Conservation (phyloP, 2,797 vertebrate species). For the Amblyraja radiata region DNA sequence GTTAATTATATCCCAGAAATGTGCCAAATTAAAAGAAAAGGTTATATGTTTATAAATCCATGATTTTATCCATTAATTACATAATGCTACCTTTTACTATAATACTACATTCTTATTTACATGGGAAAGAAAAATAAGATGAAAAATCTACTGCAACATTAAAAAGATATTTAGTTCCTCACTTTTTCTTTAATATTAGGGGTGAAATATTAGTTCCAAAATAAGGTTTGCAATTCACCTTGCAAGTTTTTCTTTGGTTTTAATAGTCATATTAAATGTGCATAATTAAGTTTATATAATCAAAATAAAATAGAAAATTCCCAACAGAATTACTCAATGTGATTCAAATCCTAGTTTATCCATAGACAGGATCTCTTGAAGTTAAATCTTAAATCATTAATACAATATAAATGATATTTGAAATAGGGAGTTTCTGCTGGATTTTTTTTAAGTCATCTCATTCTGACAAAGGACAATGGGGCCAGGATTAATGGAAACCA, state of each 20-base stretch:
- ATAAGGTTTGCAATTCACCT: not conserved
- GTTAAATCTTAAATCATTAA: not conserved
- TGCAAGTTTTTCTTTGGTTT: conserved; percentile 2
- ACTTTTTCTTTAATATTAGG: not conserved
- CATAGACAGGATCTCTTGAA: not conserved
- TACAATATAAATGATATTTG: not conserved
- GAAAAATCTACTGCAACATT: not conserved
- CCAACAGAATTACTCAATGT: not conserved
- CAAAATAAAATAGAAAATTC: not conserved
- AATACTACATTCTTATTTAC: not conserved
- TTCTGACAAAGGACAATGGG: not conserved
- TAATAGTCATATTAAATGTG: not conserved
- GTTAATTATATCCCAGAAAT: not conserved
- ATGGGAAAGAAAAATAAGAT: not conserved
- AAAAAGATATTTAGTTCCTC: not conserved
- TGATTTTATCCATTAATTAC: not conserved
- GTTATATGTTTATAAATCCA: not conserved
- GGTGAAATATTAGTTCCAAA: not conserved
- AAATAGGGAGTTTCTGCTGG: not conserved
- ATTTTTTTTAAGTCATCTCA: not conserved
- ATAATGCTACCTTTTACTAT: not conserved
- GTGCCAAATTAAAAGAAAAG: not conserved
- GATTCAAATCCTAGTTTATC: not conserved
- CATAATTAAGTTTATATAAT: not conserved
- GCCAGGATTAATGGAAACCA: too few relatives aligned